phyloP scores from a whole-genome alignment of 2,113 vertebrate genomes.

The Ciconia maguari region DNA sequence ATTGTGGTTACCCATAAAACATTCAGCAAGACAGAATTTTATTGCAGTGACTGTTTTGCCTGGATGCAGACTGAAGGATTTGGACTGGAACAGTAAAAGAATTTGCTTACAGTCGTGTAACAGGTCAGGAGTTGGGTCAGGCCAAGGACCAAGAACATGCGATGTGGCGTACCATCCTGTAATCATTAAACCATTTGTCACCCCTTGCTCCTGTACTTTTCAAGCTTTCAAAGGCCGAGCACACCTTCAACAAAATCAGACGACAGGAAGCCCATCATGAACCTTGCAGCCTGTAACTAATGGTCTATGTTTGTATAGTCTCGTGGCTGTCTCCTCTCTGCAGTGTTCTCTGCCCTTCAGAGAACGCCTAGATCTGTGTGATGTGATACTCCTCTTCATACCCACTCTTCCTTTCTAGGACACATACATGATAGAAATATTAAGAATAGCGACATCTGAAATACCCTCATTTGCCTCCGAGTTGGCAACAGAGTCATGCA shows the following conservation, averaged over 20 bases:
- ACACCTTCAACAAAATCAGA: not conserved
- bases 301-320: not conserved
- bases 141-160: not conserved
- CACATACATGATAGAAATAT: not conserved
- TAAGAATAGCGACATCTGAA: not conserved
- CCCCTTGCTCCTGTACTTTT: not conserved
- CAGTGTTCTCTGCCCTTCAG: not conserved
- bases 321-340: fast-evolving
- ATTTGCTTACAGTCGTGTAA: not conserved
- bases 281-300: not conserved
- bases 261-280: not conserved
- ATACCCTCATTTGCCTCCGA: not conserved
- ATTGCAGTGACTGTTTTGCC: not conserved
- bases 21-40: not conserved
- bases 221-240: not conserved
- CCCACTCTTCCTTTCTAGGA: not conserved
- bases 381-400: not conserved
- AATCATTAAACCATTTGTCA: conserved; percentile 26
- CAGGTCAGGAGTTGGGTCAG: conserved; percentile 27
- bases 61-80: conserved; percentile 4
- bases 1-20: not conserved
- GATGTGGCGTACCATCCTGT: not conserved
- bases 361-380: not conserved
- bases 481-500: not conserved
- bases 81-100: conserved; percentile 1